Base-by-base conservation (phyloP, 2,113 vertebrate species). In the Callorhinus ursinus region DNA sequence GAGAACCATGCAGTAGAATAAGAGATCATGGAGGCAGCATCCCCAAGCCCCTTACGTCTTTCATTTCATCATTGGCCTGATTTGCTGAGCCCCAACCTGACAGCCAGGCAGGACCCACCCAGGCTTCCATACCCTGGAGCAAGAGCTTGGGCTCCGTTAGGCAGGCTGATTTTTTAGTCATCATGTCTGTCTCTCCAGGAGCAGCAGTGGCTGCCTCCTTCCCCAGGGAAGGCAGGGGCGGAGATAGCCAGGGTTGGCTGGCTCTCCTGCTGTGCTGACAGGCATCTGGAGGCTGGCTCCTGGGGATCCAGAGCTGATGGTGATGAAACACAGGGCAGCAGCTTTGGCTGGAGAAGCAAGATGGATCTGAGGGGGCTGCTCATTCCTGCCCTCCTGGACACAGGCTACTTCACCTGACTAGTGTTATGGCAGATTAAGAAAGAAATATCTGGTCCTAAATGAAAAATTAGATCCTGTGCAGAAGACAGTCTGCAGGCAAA, bases 231-330 rank as follows among this genome's bases (percentile, higher is more conserved):
- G 61, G 76, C 0, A 8, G 36, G 21, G 65, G 72, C 0, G 10
- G 72, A 93, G 96, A 92, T 74, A 79, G 89, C 31, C 36, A 12
- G 77, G 26, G 36, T 57, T 81, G 89, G 42, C 28, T 49, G 55
- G 76, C 59, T 93, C 26, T 82, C 33, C 36, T 85, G n/a, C 31
- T 4, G 11, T 12, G 57, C 61, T 0, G 6, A 28, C 57, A 71
- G 36, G n/a, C 81, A 46, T 57, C 36, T 88, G 82, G 39, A 71
- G 71, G n/a, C 76, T 55, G 86, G 63, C 55, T 76, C 18, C 1
- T 2, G 13, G 61, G 74, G 16, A 22, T 46, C 81, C 11, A n/a
- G 59, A 55, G 42, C 72, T 33, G 83, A 46, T 24, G 31, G 55
- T 24, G 39, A 61, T 81, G 65, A 61, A 28, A 21, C 49, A 8